These are phyloP conservation scores for Chesias legatella DNA, from an alignment of 2,888 invertebrate genomes.

Conservation along the genomic window DNA sequence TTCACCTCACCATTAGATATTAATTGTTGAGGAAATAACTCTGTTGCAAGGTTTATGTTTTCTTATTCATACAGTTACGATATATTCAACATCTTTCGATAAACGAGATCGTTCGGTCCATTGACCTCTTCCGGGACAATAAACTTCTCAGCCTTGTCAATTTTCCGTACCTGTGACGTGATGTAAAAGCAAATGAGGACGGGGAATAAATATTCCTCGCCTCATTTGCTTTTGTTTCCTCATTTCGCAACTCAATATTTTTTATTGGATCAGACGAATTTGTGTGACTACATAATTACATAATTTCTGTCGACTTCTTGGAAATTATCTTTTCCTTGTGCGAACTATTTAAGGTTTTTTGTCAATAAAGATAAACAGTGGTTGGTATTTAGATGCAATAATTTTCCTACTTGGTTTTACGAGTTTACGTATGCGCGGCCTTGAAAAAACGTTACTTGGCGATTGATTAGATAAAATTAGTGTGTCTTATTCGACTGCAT, in stretches of 20 bases:
- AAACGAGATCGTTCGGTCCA: conserved; percentile 20
- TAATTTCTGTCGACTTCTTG: background rate
- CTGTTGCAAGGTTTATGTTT: background rate
- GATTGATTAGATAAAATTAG: too few relatives aligned
- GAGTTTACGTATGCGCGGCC: too few relatives aligned
- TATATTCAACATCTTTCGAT: conserved; percentile 6
- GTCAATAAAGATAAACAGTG: too few relatives aligned
- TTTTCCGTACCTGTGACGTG: conserved; percentile 25
- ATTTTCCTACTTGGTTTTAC: too few relatives aligned
- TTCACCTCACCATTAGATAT: too few relatives aligned
- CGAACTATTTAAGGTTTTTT: too few relatives aligned
- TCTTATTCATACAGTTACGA: conserved; percentile 1
- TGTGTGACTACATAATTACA: conserved; percentile 1
- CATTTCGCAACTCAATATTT: conserved; percentile 13
- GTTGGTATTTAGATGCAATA: too few relatives aligned
- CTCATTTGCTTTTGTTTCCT: conserved; percentile 20
- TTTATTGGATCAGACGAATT: conserved; percentile 1
- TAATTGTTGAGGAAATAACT: too few relatives aligned
- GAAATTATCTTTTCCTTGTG: too few relatives aligned
- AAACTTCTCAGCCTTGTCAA: conserved; percentile 24
- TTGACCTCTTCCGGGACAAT: conserved; percentile 29
- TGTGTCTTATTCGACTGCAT: too few relatives aligned
- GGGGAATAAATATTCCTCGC: conserved; percentile 14
- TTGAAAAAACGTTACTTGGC: too few relatives aligned
- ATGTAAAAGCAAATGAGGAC: too few relatives aligned